Conservation (phyloP, 2,797 vertebrate genomes). For the Cygnus olor region DNA sequence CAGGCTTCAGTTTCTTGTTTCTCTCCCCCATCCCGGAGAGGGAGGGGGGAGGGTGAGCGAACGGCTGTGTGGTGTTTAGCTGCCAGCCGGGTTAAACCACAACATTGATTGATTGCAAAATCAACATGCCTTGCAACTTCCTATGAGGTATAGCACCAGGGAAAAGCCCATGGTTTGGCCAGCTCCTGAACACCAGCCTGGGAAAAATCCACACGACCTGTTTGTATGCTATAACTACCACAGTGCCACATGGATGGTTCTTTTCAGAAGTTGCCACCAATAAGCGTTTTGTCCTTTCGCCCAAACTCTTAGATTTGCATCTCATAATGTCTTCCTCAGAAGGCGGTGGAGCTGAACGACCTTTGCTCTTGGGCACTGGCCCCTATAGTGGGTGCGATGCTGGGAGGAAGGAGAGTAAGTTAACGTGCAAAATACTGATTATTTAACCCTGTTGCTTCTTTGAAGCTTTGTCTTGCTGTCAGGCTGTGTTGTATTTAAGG, state of each 20-base stretch:
- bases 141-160: not conserved
- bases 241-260: not conserved
- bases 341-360: not conserved
- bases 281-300: not conserved
- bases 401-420: not conserved
- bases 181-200: not conserved
- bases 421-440: not conserved
- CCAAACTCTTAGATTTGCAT: not conserved
- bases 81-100: too few relatives aligned
- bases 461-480: not conserved
- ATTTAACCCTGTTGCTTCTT: not conserved
- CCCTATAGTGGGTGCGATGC: fast-evolving
- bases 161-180: not conserved
- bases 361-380: too few relatives aligned
- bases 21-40: too few relatives aligned
- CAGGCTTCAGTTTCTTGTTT: too few relatives aligned
- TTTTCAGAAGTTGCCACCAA: not conserved
- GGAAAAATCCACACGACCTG: not conserved
- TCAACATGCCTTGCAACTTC: not conserved
- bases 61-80: too few relatives aligned
- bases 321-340: not conserved
- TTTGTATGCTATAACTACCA: not conserved
- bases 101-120: not conserved
- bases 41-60: too few relatives aligned
- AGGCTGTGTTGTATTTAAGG: not conserved